Conservation (phyloP, 53 echinoderm and acorn worm genomes). For the Mesocentrotus franciscanus region DNA sequence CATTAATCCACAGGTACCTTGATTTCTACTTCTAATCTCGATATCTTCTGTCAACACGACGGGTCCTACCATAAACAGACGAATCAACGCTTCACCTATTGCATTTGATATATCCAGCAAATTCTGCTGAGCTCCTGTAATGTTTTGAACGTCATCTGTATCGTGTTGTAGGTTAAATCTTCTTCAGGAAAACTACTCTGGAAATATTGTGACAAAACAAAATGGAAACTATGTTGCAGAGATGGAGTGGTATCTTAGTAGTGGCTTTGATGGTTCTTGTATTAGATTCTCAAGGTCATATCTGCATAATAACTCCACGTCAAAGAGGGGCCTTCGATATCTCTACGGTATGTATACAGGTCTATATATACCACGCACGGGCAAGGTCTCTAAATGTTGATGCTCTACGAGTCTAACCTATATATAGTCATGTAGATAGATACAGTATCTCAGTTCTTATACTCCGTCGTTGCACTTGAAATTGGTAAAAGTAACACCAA, state of each 20-base stretch:
- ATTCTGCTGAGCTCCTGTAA: neutral
- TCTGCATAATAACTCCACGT: conserved; percentile 78
- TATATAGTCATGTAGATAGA: too few species aligned
- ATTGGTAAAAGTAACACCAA: too few species aligned
- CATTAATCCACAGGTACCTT: neutral
- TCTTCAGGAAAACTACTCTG: neutral
- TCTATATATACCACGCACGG: neutral
- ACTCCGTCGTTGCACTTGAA: too few species aligned
- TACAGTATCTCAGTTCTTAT: too few species aligned
- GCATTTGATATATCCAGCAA: neutral
- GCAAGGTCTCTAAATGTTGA: too few species aligned
- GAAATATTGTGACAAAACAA: neutral
- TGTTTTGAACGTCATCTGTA: neutral
- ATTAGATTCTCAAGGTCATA: conserved; percentile 33
- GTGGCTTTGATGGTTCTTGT: neutral
- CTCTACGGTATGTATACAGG: conserved; percentile 66
- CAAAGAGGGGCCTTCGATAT: conserved; percentile 77
- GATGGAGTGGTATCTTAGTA: neutral
- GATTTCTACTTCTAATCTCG: neutral
- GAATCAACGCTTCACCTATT: neutral
- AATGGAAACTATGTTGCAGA: neutral
- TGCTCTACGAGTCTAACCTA: too few species aligned
- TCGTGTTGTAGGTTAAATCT: neutral
- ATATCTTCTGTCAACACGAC: neutral
- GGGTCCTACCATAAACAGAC: neutral